Conservation (phyloP, 2,888 invertebrate species). For the Ariolimax columbianus region DNA sequence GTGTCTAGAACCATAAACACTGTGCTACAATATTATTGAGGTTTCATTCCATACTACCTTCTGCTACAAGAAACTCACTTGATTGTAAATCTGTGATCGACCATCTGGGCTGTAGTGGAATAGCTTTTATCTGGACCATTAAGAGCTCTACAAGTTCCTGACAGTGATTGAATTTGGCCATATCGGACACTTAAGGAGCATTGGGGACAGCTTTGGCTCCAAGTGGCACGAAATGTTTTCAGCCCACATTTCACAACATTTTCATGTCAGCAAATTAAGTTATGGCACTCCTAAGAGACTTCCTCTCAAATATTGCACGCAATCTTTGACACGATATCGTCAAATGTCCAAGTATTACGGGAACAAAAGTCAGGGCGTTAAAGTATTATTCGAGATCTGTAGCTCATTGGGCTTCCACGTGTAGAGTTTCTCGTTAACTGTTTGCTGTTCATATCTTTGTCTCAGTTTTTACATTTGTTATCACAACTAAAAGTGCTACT, state of each 20-base stretch:
- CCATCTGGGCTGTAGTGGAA: neutral
- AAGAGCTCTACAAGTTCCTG: neutral
- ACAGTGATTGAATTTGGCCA: neutral
- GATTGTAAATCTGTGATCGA: neutral
- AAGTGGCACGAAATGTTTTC: neutral
- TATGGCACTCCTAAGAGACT: neutral
- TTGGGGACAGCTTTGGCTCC: neutral
- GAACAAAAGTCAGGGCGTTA: too few relatives aligned
- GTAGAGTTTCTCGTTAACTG: too few relatives aligned
- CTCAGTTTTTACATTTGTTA: too few relatives aligned
- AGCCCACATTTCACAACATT: neutral
- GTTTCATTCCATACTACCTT: too few relatives aligned
- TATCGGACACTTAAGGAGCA: conserved; percentile 9
- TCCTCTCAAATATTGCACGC: neutral
- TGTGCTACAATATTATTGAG: too few relatives aligned
- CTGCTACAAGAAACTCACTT: neutral
- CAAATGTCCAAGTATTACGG: neutral
- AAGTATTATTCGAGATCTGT: too few relatives aligned
- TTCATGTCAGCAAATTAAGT: neutral
- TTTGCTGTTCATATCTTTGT: too few relatives aligned
- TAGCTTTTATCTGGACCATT: neutral
- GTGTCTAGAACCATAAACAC: too few relatives aligned
- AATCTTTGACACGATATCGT: neutral
- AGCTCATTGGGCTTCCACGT: too few relatives aligned
- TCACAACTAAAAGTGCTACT: too few relatives aligned